phyloP scores from a whole-genome alignment of 2,888 invertebrate genomes.

The Colostygia pectinataria region DNA sequence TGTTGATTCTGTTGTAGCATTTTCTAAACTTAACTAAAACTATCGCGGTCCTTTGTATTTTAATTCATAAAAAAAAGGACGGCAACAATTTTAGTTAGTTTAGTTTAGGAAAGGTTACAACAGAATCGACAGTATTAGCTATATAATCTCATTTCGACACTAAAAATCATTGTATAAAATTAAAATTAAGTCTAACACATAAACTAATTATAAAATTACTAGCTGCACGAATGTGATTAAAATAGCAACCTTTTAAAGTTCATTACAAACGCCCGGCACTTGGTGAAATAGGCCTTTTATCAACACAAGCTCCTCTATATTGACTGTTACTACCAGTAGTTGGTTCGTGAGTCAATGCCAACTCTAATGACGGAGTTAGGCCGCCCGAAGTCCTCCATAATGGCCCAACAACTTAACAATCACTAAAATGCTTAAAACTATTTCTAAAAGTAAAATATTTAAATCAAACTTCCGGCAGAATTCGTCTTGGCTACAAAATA shows the following conservation, averaged over 20 bases:
- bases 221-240: constrained; percentile 7
- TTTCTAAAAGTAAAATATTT: constrained; percentile 47
- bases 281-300: not conserved
- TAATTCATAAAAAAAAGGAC: too few relatives aligned
- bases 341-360: too few relatives aligned
- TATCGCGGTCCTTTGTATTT: too few relatives aligned
- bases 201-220: not conserved
- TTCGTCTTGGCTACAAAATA: constrained; percentile 67
- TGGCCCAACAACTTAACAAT: too few relatives aligned
- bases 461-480: constrained; percentile 51
- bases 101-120: too few relatives aligned
- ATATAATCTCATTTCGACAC: constrained; percentile 1
- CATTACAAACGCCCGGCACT: not conserved
- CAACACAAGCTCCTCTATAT: too few relatives aligned
- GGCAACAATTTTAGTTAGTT: too few relatives aligned
- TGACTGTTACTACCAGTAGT: too few relatives aligned
- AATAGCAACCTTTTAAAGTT: constrained; percentile 11
- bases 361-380: too few relatives aligned
- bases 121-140: not conserved
- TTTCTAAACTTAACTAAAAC: too few relatives aligned
- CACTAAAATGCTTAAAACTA: constrained; percentile 33
- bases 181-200: constrained; percentile 1
- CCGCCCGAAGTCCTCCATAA: too few relatives aligned
- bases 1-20: too few relatives aligned
- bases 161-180: constrained; percentile 1